Conservation (phyloP, 2,888 invertebrate species). For the Synergus gifuensis region DNA sequence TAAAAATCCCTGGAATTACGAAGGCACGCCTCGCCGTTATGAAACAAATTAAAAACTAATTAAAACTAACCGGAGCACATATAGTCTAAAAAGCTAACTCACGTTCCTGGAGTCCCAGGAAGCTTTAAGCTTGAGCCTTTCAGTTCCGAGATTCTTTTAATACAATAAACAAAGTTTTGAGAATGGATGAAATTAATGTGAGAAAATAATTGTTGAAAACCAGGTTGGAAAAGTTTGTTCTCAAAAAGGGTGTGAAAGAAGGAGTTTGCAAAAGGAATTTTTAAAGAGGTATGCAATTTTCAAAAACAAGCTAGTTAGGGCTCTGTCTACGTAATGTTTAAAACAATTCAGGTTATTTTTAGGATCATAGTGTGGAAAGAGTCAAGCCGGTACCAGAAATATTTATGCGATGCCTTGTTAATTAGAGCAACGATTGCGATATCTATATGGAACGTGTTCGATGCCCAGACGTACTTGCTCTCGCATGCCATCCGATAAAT, state of each 20-base stretch:
- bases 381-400: background rate
- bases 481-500: conserved; percentile 12
- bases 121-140: background rate
- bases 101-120: background rate
- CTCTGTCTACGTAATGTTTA: background rate
- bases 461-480: conserved; percentile 9
- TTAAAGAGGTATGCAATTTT: no score
- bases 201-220: no score
- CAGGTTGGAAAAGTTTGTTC: no score
- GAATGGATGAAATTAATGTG: no score
- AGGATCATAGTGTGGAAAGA: background rate
- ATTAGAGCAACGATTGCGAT: conserved; percentile 4
- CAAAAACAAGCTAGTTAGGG: no score
- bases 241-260: no score
- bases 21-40: conserved; percentile 67
- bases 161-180: background rate
- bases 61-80: conserved; percentile 66
- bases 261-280: no score
- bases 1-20: conserved; percentile 69
- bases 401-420: background rate
- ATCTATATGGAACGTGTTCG: conserved; percentile 22
- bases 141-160: background rate
- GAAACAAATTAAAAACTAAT: conserved; percentile 75
- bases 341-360: background rate
- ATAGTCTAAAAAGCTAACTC: conserved; percentile 26